Conservation (phyloP, 2,113 vertebrate species). For the Ciconia stormi region DNA sequence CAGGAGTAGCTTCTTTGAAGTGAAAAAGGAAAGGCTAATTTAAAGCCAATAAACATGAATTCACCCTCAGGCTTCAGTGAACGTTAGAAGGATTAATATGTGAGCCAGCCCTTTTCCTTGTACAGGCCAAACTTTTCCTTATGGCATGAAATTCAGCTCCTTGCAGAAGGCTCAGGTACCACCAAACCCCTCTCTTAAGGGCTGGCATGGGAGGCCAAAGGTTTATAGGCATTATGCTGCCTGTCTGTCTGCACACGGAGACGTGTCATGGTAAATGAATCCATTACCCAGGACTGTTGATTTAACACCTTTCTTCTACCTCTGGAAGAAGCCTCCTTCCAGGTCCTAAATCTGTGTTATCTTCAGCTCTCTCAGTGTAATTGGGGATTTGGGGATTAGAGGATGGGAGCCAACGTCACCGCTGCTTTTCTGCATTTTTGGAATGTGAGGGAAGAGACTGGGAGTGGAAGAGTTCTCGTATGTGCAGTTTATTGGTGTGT, state of each 20-base stretch:
- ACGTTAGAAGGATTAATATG: not conserved
- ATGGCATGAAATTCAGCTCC: not conserved
- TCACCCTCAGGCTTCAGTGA: not conserved
- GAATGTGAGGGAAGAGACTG: slow-evolving; percentile 14
- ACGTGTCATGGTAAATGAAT: slow-evolving; percentile 1
- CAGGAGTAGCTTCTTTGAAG: not conserved
- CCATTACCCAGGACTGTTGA: slow-evolving; percentile 1
- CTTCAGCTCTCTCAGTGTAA: not conserved
- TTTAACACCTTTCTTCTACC: slow-evolving; percentile 33
- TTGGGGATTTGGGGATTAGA: slow-evolving; percentile 32
- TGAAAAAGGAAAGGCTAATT: not conserved
- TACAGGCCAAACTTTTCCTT: not conserved
- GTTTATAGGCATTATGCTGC: not conserved
- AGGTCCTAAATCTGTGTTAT: slow-evolving; percentile 40
- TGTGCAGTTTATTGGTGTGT: not conserved
- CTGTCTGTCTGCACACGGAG: not conserved
- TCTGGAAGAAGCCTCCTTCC: slow-evolving; percentile 13
- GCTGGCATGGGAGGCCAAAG: not conserved
- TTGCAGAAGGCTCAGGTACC: not conserved
- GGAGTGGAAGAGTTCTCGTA: not conserved
- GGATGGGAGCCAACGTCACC: not conserved
- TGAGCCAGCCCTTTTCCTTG: not conserved
- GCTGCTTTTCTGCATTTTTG: not conserved
- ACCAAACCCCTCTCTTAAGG: not conserved
- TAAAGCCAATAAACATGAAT: slow-evolving; percentile 16